A percentile compares a stretch with the other conserved stretches of the same genome.
Evolutionary conservation across 2,113 vertebrate species (phyloP).

Genomic region (Microtus ochrogaster): DNA sequence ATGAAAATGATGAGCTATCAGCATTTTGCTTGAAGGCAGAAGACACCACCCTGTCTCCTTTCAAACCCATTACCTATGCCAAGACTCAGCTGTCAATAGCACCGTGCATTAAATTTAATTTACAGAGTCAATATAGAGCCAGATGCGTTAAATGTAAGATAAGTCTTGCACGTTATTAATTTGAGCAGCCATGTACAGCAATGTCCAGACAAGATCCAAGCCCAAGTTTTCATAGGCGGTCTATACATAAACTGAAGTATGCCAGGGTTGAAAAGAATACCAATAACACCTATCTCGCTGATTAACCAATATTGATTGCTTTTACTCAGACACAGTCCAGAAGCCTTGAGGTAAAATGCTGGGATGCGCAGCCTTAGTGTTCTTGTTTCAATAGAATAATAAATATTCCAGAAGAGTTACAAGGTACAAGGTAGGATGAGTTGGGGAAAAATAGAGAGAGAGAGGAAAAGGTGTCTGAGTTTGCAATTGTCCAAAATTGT

Average conservation of each 20-base stretch:
- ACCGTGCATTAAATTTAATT: constrained; percentile 90
- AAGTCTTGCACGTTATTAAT: constrained; percentile 90
- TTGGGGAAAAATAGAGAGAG: not conserved
- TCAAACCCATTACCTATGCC: constrained; percentile 89
- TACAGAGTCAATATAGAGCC: constrained; percentile 90
- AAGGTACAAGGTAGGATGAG: not conserved
- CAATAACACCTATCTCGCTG: constrained; percentile 85
- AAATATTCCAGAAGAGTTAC: constrained; percentile 2
- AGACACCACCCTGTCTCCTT: constrained; percentile 83
- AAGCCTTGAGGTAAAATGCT: constrained; percentile 81
- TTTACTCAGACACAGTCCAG: constrained; percentile 79
- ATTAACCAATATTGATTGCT: constrained; percentile 88
- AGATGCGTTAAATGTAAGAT: constrained; percentile 90
- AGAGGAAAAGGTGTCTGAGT: not conserved
- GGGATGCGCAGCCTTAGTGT: constrained; percentile 55
- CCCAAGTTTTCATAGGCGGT: constrained; percentile 86
- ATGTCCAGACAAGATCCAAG: constrained; percentile 90
- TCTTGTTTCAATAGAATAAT: constrained; percentile 70
- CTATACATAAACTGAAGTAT: constrained; percentile 87
- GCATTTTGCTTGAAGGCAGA: constrained; percentile 88
- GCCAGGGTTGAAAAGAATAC: constrained; percentile 86
- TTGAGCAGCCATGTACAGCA: constrained; percentile 88
- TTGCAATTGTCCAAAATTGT: not conserved
- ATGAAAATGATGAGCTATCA: constrained; percentile 88
- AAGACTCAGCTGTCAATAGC: constrained; percentile 90